Percentiles rank a stretch among this genome's conserved stretches.
Conservation (phyloP, 2,888 invertebrate species). For the Ceriagrion tenellum region DNA sequence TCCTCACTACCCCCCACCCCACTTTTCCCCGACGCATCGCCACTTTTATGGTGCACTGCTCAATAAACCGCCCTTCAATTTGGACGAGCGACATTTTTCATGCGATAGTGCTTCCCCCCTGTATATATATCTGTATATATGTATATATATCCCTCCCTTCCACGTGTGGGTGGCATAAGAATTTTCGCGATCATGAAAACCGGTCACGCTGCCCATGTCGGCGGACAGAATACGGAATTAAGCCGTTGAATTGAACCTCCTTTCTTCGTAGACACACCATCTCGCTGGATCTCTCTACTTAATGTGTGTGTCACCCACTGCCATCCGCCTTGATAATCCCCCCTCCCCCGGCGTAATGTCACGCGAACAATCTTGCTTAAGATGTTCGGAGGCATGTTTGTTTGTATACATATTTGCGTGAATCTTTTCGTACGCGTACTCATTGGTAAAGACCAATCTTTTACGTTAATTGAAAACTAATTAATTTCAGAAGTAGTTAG, state of each 20-base stretch:
- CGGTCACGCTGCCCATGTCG: slow-evolving; percentile 21
- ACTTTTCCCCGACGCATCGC: background rate
- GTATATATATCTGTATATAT: background rate
- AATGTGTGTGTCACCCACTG: background rate
- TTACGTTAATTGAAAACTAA: too few species aligned
- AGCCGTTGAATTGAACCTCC: slow-evolving; percentile 33
- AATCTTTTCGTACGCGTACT: too few species aligned
- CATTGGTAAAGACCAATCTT: too few species aligned
- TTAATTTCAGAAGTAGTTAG: too few species aligned
- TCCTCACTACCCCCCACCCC: background rate
- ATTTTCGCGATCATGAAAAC: slow-evolving; percentile 41
- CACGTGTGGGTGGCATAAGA: background rate
- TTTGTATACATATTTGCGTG: too few species aligned
- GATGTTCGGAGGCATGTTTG: too few species aligned
- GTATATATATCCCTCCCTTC: background rate
- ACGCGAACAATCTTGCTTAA: too few species aligned
- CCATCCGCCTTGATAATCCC: background rate
- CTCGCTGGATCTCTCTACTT: background rate
- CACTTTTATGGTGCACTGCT: slow-evolving; percentile 22
- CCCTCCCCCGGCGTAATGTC: too few species aligned
- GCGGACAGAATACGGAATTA: slow-evolving; percentile 52
- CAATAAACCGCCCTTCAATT: background rate
- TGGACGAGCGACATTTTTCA: background rate
- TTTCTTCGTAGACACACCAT: background rate
- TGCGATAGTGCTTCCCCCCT: background rate